Base-by-base conservation (phyloP, 2,113 vertebrate species). In the Catharus bicknelli region DNA sequence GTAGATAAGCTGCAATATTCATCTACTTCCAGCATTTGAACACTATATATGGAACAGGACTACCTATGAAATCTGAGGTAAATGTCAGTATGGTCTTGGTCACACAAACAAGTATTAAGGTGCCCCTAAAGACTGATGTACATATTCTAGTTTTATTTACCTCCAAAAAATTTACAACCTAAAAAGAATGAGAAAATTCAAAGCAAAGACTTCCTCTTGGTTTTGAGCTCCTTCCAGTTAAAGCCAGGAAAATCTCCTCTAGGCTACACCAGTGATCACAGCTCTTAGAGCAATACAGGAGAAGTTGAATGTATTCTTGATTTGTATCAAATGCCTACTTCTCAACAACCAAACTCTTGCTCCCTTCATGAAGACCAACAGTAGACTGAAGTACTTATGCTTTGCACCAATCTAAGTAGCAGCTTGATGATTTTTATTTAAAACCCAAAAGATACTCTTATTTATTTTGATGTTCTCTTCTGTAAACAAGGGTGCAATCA, bases 201-300 rank as follows among this genome's bases (percentile, higher is more conserved):
- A 70, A 74, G 17, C 1, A 6, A 88, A 75, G 27, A 36, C n/a
- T 13, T 76, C 23, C 18, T 54, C 21, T 16, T 16, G 10, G 4
- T 72, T 82, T 88, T 62, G 18, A 83, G 50, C 69, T 20, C 12
- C 11, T 75, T 48, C 29, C 11, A 10, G 3, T 12, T 68, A 86
- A 72, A 90, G 13, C 2, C 27, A 61, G 16, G 12, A 78, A 50
- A 25, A 88, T 38, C 19, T 86, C 51, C 19, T 62, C 47, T 13
- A 30, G 13, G 19, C 25, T 76, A 68, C 1, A 3, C 2, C 6
- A 66, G 25, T 0, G 2, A 69, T 32, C 26, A 58, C 6, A 58
- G 48, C 27, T 78, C 34, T 51, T 53, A 19, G 55, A 80, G 59
- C 17, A 66, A 34, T 20, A 75, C 2, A 3, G 19, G 8, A 75